Conservation (phyloP, 2,113 vertebrate species). For the Otocyon megalotis region DNA sequence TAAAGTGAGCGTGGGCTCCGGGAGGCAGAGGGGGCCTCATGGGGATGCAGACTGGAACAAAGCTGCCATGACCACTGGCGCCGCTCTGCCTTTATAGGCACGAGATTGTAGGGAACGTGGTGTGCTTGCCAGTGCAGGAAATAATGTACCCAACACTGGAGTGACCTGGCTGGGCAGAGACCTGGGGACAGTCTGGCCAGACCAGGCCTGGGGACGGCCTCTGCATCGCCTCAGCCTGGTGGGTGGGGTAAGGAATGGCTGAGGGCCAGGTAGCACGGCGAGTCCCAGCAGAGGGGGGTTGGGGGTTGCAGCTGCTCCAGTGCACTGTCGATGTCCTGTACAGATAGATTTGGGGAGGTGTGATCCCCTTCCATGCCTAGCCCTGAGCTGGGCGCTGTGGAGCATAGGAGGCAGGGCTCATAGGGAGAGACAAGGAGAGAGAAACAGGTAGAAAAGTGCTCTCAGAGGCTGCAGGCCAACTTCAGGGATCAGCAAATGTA, state of each 20-base stretch:
- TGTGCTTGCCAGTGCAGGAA: slow-evolving; percentile 67
- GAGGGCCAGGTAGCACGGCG: not conserved
- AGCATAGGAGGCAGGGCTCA: not conserved
- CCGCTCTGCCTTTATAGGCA: slow-evolving; percentile 72
- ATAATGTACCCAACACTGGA: not conserved
- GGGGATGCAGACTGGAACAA: slow-evolving; percentile 44
- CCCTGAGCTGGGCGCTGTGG: not conserved
- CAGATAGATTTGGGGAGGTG: not conserved
- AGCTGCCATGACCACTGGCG: slow-evolving; percentile 47
- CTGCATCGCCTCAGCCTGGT: not conserved
- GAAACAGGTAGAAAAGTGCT: not conserved
- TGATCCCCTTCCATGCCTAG: not conserved
- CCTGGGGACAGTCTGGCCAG: slow-evolving; percentile 14
- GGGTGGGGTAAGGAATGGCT: not conserved
- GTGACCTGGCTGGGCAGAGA: slow-evolving; percentile 33
- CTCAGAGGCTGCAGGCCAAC: not conserved
- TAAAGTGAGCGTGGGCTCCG: not conserved
- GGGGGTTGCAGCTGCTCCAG: not conserved
- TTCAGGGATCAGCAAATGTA: not conserved
- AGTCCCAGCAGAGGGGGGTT: not conserved
- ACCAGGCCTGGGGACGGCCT: not conserved
- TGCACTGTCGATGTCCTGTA: too few relatives aligned
- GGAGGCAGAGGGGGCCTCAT: not conserved
- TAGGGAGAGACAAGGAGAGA: not conserved
- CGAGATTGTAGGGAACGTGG: slow-evolving; percentile 46